A percentile compares a stretch with the other conserved stretches of the same genome.
These are phyloP conservation scores for Taeniopygia guttata DNA, from an alignment of 2,797 vertebrate species.

Conservation along the genomic window DNA sequence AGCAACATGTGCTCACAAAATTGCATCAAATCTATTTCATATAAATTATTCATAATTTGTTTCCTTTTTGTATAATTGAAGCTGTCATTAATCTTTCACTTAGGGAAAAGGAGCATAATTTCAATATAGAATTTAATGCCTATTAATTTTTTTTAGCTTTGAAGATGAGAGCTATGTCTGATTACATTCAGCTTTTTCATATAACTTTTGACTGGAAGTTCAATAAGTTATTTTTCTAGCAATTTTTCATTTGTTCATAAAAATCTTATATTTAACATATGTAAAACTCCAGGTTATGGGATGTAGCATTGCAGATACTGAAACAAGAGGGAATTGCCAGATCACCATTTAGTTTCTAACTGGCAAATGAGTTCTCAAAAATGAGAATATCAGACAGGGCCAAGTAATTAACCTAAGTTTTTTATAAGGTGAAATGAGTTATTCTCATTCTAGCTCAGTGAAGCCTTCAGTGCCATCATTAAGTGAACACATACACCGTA, in stretches of 20 bases:
- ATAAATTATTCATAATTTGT: neutral
- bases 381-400: conserved; percentile 15
- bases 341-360: conserved; percentile 5
- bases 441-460: neutral
- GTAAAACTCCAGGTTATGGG: neutral
- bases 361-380: conserved; percentile 51
- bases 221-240: neutral
- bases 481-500: neutral
- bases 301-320: neutral
- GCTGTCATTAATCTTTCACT: neutral
- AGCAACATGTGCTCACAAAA: neutral
- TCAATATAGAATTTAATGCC: neutral
- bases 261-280: neutral
- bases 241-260: neutral
- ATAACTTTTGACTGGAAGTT: neutral
- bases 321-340: neutral
- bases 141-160: neutral
- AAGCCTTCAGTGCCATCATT: neutral
- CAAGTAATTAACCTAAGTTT: conserved; percentile 54
- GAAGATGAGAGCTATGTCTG: neutral
- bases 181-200: neutral
- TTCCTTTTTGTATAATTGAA: neutral
- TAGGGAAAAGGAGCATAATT: neutral
- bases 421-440: conserved; percentile 11
- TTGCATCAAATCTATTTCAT: neutral